Evolutionary conservation across 2,888 invertebrate genomes (phyloP), one percentile per base, ranked within the genome.

Genomic region (Sarcophaga subvicina): DNA sequence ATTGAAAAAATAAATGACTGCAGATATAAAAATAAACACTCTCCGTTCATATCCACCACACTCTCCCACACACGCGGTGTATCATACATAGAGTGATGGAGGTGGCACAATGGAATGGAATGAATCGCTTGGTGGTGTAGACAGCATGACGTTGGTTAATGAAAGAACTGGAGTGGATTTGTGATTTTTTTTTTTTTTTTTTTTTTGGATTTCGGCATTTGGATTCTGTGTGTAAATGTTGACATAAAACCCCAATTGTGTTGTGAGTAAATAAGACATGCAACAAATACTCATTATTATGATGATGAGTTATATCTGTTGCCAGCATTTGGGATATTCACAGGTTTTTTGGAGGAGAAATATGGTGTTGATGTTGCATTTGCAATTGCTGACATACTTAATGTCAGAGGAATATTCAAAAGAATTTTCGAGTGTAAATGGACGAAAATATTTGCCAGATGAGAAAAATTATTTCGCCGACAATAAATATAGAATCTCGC

Each of bases 1-100:
- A 87, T 84, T 87, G 71, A 87, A 75, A 80, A 87, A 78, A 79
- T 78, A 85, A 84, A 84, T 87, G 71, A 82, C 84, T 81, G 66
- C 71, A 79, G 87, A 87, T 87, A 81, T 47, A 83, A 17, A 79
- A 87, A 81, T 71, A 85, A 80, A 85, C 64, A 85, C 80, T 60
- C 60, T 60, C 27, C 47, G 62, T 27, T 22, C 66, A 60, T 14
- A 0, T 54, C 54, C 4, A 14, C 17, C 2, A 12, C 3, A 17
- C 17, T 54, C 54, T 4, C 54, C 54, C 54, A 54, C 54, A 54
- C 54, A 4, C 3, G 17, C 4, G 0, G 14, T 54, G 17, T 37
- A 37, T 45, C 27, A 60, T 5, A 47, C 64, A 71, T 70, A 59
- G 64, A 64, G 27, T 67, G 67, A 73, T 49, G 8, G 14, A 37